phyloP scores from a whole-genome alignment of 2,888 invertebrate species.

The Pristionchus exspectatus region DNA sequence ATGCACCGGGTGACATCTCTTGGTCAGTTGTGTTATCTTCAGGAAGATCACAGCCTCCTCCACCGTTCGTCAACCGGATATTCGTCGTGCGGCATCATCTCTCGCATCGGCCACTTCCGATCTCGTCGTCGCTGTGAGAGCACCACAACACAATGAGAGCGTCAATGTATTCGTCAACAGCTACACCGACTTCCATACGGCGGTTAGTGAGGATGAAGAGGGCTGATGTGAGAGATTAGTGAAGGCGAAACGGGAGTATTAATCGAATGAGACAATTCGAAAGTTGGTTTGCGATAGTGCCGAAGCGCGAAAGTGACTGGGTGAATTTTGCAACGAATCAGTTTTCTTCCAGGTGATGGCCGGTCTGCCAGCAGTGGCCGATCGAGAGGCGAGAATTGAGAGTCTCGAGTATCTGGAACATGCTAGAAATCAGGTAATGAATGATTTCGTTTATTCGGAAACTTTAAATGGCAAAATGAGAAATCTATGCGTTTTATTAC shows the following conservation, averaged over 20 bases:
- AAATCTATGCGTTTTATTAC: background rate
- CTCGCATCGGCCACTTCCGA: slow-evolving; percentile 90
- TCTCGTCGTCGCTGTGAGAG: slow-evolving; percentile 82
- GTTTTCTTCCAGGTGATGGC: slow-evolving; percentile 47
- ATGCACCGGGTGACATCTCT: background rate
- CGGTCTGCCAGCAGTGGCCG: slow-evolving; percentile 47
- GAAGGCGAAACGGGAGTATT: too few species aligned
- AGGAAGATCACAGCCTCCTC: slow-evolving; percentile 59
- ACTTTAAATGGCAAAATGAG: background rate
- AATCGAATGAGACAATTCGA: background rate
- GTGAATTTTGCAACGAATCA: background rate
- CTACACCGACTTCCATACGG: slow-evolving; percentile 73
- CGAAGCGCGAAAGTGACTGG: background rate
- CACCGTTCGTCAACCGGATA: slow-evolving; percentile 88
- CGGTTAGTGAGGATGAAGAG: slow-evolving; percentile 57
- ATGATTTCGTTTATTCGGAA: background rate
- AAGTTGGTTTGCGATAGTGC: background rate
- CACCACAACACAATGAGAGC: slow-evolving; percentile 66
- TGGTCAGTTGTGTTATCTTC: too few species aligned
- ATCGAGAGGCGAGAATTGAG: slow-evolving; percentile 19
- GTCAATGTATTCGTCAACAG: slow-evolving; percentile 73
- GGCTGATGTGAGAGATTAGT: background rate
- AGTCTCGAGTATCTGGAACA: slow-evolving; percentile 48
- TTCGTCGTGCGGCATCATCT: slow-evolving; percentile 89
- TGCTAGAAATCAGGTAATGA: slow-evolving; percentile 14